A percentile compares a stretch with the other conserved stretches of the same genome.
Conservation (phyloP, 1,140 invertebrate genomes). For the Dolichoris vasculosae region DNA sequence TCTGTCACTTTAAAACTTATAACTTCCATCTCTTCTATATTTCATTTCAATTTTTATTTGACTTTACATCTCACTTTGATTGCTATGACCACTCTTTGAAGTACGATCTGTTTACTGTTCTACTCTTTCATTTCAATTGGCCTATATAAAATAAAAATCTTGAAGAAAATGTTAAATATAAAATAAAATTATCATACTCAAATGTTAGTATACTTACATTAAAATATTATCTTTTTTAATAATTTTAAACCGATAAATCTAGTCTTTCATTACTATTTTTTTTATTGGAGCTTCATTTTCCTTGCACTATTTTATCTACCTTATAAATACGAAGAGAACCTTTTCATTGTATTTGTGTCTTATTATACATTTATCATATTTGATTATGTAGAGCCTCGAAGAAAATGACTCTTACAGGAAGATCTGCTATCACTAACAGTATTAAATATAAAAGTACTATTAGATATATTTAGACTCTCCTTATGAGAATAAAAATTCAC, state of each 20-base stretch:
- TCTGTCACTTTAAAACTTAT: constrained; percentile 32
- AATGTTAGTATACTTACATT: background rate
- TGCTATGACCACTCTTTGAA: background rate
- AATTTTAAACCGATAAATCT: background rate
- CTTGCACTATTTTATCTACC: background rate
- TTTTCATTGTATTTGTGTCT: constrained; percentile 7
- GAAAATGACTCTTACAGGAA: constrained; percentile 18
- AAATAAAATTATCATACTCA: background rate
- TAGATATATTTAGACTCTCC: constrained; percentile 6
- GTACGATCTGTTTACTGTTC: background rate
- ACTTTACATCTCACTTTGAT: background rate
- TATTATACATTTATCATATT: background rate
- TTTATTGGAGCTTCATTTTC: constrained; percentile 35
- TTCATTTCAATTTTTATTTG: constrained; percentile 2
- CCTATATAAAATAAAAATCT: constrained; percentile 14
- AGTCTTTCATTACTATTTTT: constrained; percentile 7
- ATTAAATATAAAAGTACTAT: background rate
- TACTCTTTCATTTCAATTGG: constrained; percentile 11
- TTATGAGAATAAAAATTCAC: constrained; percentile 2
- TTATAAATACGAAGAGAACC: background rate
- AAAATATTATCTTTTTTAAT: background rate
- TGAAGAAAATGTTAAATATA: background rate
- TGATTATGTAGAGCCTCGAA: background rate
- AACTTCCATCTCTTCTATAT: constrained; percentile 19
- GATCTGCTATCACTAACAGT: background rate